phyloP scores from a whole-genome alignment of 1,140 invertebrate genomes.

The Pogonognathellus flavescens region DNA sequence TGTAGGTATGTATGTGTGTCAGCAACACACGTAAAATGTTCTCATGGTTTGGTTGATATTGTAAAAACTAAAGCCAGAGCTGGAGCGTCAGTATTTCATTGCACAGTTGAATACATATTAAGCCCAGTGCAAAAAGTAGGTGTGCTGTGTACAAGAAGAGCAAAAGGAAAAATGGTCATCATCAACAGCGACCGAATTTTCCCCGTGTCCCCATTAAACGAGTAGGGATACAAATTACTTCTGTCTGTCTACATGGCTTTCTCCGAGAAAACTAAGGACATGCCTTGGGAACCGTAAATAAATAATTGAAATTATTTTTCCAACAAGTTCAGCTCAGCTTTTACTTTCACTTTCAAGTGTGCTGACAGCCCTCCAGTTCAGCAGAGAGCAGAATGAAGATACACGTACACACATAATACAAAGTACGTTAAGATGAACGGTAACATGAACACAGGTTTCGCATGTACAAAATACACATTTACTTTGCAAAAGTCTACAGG shows the following conservation, averaged over 20 bases:
- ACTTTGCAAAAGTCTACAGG: not conserved
- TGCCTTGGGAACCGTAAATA: conserved; percentile 36
- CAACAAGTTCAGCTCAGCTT: conserved; percentile 20
- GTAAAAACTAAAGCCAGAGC: too few relatives aligned
- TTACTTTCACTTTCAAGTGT: too few relatives aligned
- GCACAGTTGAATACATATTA: not conserved
- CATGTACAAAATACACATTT: too few relatives aligned
- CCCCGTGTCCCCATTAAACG: conserved; percentile 23
- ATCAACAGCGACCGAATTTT: conserved; percentile 33
- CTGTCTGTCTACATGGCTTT: not conserved
- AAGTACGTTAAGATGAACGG: too few relatives aligned
- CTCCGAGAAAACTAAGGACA: conserved; percentile 15
- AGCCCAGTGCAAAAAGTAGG: conserved; percentile 18
- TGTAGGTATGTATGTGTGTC: too few relatives aligned
- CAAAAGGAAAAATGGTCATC: conserved; percentile 33
- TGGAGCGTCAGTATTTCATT: too few relatives aligned
- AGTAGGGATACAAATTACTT: conserved; percentile 31
- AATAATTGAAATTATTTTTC: conserved; percentile 40
- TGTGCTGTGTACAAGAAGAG: not conserved
- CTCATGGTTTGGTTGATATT: too few relatives aligned
- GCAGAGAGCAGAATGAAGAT: too few relatives aligned
- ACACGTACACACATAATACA: too few relatives aligned
- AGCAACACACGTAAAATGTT: too few relatives aligned
- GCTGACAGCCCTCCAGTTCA: too few relatives aligned
- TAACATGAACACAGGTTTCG: too few relatives aligned